Evolutionary conservation across 2,113 vertebrate species (phyloP), one percentile per base, ranked within the genome.

Genomic region (Anser cygnoides): DNA sequence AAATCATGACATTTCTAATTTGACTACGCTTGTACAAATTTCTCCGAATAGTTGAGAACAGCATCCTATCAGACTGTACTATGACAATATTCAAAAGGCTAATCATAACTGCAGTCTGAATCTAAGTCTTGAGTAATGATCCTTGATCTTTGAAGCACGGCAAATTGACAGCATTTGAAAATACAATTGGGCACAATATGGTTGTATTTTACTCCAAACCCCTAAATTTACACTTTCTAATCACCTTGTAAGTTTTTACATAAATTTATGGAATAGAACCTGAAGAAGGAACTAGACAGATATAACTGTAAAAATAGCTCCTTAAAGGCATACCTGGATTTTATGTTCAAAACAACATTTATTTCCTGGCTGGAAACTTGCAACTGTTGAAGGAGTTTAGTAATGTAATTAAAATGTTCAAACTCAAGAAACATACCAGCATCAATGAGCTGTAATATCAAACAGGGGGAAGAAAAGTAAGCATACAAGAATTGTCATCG

Each of bases 321-420:
- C 31, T 82, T 87, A 65, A 91, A 80, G 50, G 87, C 97, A 95
- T 93, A 99, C 99, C 97, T 98, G 93, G 97, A 97, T 95, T 98
- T 98, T 67, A 98, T 89, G 43, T 97, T 95, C 31, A 95, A 35
- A 94, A 98, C 91, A 62, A 76, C 57, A 74, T 94, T 87, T 62
- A 98, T 97, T 94, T 98, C 97, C 72, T 97, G 92, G 89, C 72
- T 83, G 37, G 98, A 92, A 23, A 96, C 95, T 70, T 98, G 97
- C 77, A 99, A 70, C 78, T 98, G 96, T 44, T 97, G 97, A 58
- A 99, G 98, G 35, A 98, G 96, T 66, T 97, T 97, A 97, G 98
- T 86, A 67, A 99, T 96, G 94, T 68, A 91, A 78, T 98, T 98
- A 54, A 99, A 97, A 90, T 98, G 98, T 58, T 98, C 98, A 93